Evolutionary conservation across 2,888 invertebrate species (phyloP), one percentile per base, ranked within the genome.

Genomic region (Caenorhabditis macrosperma): DNA sequence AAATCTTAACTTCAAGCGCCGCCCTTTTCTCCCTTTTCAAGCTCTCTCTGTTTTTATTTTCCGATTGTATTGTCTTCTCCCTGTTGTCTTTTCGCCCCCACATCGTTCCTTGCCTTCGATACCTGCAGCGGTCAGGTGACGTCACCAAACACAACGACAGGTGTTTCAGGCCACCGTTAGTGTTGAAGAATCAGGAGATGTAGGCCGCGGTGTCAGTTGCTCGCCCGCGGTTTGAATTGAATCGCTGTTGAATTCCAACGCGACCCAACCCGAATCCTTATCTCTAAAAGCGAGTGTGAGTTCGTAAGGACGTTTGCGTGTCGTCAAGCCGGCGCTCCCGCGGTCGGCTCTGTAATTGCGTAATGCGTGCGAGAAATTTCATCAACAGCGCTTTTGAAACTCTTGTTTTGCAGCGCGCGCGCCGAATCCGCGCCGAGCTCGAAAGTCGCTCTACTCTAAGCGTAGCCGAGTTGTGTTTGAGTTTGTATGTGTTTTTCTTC

Each of bases 41-140:
- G 10, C n/a, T 33, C 24, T 50, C n/a, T 20, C 24, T 55, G 33
- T 35, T 57, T 20, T 38, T 57, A 24, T 57, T 57, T 35, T 38
- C 38, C 15, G 3, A 15, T 38, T 38, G 38, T 7, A 55, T 17
- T n/a, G 35, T 26, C 17, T 44, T 41, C 44, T 35, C 55, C 12
- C 33, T 35, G 33, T 33, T 44, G 17, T 44, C 44, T 44, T 3
- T 44, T 44, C 17, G 17, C 17, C 44, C 5, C n/a, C 44, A 17
- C n/a, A 20, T 4, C 17, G 17, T 44, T 44, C 17, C 54, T 30
- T 54, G 33, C 20, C 30, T 20, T 10, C 30, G 2, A 28, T 52
- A 52, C 26, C 52, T 26, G 0, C 20, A 52, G 17, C 20, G 46
- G 15, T n/a, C 41, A 4, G 4, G 10, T 54, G 54, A 54, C 30